Evolutionary conservation across 2,797 vertebrate species (phyloP), one percentile per base, ranked within the genome.

Genomic region (Acrossocheilus wenchowensis): DNA sequence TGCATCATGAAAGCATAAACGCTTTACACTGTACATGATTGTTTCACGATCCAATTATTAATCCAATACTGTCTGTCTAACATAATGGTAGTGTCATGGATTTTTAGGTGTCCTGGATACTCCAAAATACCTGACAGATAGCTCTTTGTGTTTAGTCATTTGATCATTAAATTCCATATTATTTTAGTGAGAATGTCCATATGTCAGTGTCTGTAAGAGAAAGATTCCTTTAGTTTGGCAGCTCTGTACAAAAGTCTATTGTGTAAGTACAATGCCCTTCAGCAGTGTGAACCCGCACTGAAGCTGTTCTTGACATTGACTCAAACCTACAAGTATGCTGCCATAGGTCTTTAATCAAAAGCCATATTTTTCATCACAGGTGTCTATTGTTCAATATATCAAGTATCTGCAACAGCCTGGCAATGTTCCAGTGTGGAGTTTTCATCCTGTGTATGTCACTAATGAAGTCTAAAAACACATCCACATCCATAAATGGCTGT

Each of bases 201-300:
- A 52, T 41, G 68, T 85, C 79, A 72, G 80, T 81, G 64, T 75
- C 72, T 87, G 11, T 72, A 79, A 48, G 66, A 81, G 48, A 5
- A 41, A 80, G 45, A 57, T 23, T 71, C 21, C 34, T 87, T 54
- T 52, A 83, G 73, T 78, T 81, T 75, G 79, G 64, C 74, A 62
- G 71, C 26, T 57, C 19, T 41, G 69, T 68, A 85, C 87, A 88
- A 82, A 77, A 41, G 64, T 26, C 87, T 82, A 85, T 85, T 88
- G 83, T 88, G 64, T 69, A 72, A 52, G 50, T 36, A 73, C 52
- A 88, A 78, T 85, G 79, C 52, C 79, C 85, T 81, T 72, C 54
- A 78, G 83, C 83, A 36, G 52, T 78, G 52, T 34, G 30, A 75
- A 54, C 69, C 52, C 23, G 48, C 83, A 74, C 83, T 71, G 78